Conservation (phyloP, 2,113 vertebrate genomes). For the Raja brachyura region DNA sequence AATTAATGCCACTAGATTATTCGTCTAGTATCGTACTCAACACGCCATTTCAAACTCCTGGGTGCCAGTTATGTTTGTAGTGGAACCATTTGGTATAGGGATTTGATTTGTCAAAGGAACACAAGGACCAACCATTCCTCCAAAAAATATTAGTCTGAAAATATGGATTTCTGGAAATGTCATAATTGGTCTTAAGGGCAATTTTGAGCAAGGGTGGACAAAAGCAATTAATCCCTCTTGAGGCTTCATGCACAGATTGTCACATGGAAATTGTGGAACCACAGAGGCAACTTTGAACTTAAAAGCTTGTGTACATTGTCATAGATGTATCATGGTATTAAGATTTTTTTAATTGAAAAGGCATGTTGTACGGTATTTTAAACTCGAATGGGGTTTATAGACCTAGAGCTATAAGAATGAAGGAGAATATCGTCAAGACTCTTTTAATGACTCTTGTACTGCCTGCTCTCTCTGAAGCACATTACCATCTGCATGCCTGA, state of each 20-base stretch:
- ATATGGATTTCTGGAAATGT: not conserved
- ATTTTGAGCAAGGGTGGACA: not conserved
- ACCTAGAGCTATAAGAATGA: not conserved
- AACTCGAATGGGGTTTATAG: not conserved
- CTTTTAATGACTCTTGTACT: slow-evolving; percentile 9
- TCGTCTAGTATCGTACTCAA: too few species aligned
- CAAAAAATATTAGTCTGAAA: not conserved
- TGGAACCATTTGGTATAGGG: not conserved
- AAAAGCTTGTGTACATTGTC: not conserved
- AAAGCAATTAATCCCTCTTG: slow-evolving; percentile 16
- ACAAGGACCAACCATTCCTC: not conserved
- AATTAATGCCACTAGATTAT: too few species aligned
- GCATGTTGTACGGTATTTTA: slow-evolving; percentile 11
- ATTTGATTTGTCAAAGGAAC: slow-evolving; percentile 14
- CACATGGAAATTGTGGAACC: not conserved
- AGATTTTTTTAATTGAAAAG: not conserved
- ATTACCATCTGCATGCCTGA: slow-evolving; percentile 30
- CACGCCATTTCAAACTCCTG: too few species aligned
- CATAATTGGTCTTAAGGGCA: slow-evolving; percentile 2
- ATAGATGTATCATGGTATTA: not conserved
- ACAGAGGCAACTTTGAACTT: slow-evolving; percentile 22
- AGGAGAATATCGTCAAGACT: not conserved
- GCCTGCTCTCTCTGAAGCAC: slow-evolving; percentile 8
- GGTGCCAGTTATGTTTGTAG: not conserved
- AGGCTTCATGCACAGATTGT: not conserved